Conservation (phyloP, 2,113 vertebrate species). For the Rousettus leschenaultii region DNA sequence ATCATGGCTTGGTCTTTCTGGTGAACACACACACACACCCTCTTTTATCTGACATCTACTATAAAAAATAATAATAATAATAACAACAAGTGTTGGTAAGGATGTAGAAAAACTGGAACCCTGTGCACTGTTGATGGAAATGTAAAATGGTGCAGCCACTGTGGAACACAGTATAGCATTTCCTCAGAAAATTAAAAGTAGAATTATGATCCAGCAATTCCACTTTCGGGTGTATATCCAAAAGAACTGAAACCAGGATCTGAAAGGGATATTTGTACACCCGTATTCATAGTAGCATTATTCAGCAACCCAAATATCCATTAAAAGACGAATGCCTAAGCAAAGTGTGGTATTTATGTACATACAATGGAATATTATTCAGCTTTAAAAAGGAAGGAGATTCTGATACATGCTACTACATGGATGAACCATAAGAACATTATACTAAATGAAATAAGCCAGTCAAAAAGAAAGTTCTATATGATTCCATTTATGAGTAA, state of each 20-base stretch:
- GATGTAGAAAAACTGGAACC: neutral
- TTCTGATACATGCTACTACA: neutral
- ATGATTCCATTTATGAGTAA: neutral
- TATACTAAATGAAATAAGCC: neutral
- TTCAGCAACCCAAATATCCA: neutral
- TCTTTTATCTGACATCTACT: neutral
- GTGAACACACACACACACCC: neutral
- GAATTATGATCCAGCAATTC: neutral
- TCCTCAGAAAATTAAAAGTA: neutral
- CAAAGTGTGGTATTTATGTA: neutral
- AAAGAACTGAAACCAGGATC: neutral
- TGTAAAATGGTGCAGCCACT: neutral
- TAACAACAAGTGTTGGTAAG: neutral
- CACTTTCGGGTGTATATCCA: neutral
- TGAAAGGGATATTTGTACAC: neutral
- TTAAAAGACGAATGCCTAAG: neutral
- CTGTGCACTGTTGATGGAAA: neutral
- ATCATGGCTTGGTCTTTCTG: neutral
- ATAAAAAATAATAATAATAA: too few relatives aligned
- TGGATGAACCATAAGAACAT: neutral
- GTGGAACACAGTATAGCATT: neutral
- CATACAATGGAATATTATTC: neutral
- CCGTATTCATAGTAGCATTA: neutral
- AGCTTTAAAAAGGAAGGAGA: neutral
- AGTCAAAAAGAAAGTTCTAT: neutral